Evolutionary conservation across 2,113 vertebrate species (phyloP).

Genomic region (Lichenostomus cassidix): DNA sequence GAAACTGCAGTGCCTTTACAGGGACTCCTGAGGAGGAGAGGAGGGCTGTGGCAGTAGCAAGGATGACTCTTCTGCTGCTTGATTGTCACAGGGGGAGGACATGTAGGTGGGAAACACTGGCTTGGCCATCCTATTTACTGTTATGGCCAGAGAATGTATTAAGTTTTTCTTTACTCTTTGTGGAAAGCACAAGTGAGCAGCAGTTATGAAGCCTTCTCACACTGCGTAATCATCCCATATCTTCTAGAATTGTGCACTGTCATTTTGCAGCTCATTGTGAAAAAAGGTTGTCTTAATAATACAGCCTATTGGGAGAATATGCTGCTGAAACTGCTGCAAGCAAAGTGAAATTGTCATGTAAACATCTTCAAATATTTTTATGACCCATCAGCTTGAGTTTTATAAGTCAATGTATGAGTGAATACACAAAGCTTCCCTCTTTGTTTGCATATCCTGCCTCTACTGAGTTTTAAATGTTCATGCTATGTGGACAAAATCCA

Average conservation of each 20-base stretch:
- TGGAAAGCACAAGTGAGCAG: background rate
- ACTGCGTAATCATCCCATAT: background rate
- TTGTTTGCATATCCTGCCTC: conserved; percentile 68
- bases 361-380: conserved; percentile 69
- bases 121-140: background rate
- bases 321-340: conserved; percentile 31
- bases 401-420: conserved; percentile 63
- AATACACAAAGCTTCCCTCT: conserved; percentile 57
- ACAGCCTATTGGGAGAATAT: background rate
- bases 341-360: conserved; percentile 51
- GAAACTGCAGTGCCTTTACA: background rate
- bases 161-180: background rate
- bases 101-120: background rate
- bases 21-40: background rate
- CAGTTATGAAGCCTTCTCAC: background rate
- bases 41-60: background rate
- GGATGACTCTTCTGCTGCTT: background rate
- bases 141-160: background rate
- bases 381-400: conserved; percentile 71
- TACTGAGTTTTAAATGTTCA: conserved; percentile 73
- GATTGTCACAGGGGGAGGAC: background rate
- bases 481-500: conserved; percentile 65
- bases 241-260: background rate
- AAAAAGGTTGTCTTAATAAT: conserved; percentile 17
- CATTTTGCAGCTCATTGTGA: background rate